Evolutionary conservation across 2,888 invertebrate species (phyloP).

Genomic region (Parnassius mnemosyne): DNA sequence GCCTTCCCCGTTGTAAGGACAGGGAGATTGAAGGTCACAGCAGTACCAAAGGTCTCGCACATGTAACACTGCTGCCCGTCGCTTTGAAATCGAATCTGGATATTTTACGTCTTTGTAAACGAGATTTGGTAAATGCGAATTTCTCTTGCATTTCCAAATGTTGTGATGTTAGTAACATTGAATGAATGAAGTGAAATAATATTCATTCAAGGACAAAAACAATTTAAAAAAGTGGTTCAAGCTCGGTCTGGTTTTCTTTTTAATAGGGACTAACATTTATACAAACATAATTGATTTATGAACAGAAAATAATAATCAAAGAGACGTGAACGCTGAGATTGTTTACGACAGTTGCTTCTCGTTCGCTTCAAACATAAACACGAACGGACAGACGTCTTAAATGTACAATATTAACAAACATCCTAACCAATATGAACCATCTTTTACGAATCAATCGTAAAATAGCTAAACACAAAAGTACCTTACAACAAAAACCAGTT

Average conservation of each 20-base stretch:
- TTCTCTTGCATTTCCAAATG: no score
- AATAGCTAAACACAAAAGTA: neutral
- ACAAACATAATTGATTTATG: conserved; percentile 31
- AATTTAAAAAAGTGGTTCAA: neutral
- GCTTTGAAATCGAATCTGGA: no score
- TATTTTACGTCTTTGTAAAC: no score
- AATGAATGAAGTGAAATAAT: no score
- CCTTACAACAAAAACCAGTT: neutral
- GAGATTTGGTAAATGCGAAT: no score
- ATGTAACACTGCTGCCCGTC: no score
- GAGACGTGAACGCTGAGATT: conserved; percentile 6
- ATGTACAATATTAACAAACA: conserved; percentile 17
- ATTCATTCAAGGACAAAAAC: neutral
- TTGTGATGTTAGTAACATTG: no score
- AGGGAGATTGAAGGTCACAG: no score
- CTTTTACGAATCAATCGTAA: neutral
- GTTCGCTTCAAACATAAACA: conserved; percentile 19
- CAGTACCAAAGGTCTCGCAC: no score
- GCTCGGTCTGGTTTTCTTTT: neutral
- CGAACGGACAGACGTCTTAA: conserved; percentile 5
- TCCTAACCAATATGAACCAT: neutral
- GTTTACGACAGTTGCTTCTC: conserved; percentile 23
- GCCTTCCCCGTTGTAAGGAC: no score
- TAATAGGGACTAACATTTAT: conserved; percentile 27
- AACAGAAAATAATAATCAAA: conserved; percentile 22